Percentiles rank a stretch among this genome's conserved stretches.
Evolutionary conservation across 2,797 vertebrate species (phyloP).

Genomic region (Naso thynnoides): DNA sequence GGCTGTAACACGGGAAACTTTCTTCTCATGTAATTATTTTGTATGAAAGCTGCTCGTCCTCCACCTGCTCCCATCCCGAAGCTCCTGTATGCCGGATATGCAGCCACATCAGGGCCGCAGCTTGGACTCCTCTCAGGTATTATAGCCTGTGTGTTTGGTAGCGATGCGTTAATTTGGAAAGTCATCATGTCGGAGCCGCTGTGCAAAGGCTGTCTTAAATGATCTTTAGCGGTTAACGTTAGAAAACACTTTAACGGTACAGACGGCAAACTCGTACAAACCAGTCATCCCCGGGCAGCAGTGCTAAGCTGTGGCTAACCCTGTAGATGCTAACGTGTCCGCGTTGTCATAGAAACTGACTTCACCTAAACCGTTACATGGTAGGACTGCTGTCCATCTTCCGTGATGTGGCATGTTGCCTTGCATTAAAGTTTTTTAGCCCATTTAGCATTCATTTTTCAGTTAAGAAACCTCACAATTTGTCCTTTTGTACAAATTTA

Average conservation of each 20-base stretch:
- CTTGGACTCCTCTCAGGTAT: constrained; percentile 34
- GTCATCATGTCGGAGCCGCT: constrained; percentile 62
- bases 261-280: not conserved
- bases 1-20: constrained; percentile 53
- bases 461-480: no score
- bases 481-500: no score
- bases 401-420: no score
- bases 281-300: constrained; percentile 22
- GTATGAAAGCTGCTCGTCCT: constrained; percentile 41
- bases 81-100: constrained; percentile 31
- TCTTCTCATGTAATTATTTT: constrained; percentile 20
- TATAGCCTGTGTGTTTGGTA: constrained; percentile 38
- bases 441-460: no score
- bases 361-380: not conserved
- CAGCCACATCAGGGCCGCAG: constrained; percentile 55
- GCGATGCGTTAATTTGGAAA: constrained; percentile 52
- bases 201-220: not conserved
- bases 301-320: constrained; percentile 40
- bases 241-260: not conserved
- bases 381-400: no score
- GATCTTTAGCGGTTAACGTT: no score
- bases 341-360: constrained; percentile 69
- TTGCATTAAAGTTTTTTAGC: no score
- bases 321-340: constrained; percentile 30
- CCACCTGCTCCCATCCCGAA: constrained; percentile 53